A percentile compares a stretch with the other conserved stretches of the same genome.
Conservation (phyloP, 2,797 vertebrate species). For the Selene dorsalis region DNA sequence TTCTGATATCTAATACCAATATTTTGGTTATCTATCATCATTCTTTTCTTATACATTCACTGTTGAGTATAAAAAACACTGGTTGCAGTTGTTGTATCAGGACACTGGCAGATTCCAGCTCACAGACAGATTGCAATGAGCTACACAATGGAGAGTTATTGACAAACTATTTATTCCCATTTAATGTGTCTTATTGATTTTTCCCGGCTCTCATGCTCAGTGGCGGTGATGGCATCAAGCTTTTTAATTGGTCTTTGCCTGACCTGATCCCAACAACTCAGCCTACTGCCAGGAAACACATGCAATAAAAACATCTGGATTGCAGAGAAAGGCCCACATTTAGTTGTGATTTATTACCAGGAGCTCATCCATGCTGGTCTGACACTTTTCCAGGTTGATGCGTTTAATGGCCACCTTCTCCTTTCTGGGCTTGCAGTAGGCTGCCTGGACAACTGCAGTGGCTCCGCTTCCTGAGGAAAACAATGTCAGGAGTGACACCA, state of each 20-base stretch:
- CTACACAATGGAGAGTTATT: not conserved
- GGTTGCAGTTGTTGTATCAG: not conserved
- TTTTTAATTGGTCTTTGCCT: conserved; percentile 15
- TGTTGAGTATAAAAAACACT: not conserved
- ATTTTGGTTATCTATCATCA: not conserved
- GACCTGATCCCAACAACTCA: not conserved
- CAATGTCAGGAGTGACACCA: conserved; percentile 4
- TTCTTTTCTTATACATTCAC: not conserved
- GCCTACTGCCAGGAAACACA: conserved; percentile 1
- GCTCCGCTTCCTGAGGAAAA: conserved; percentile 91
- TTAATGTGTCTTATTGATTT: conserved; percentile 1
- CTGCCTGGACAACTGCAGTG: conserved; percentile 97
- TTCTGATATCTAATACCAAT: not conserved
- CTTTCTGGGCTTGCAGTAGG: conserved; percentile 93
- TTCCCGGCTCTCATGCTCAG: not conserved
- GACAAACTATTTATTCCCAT: not conserved
- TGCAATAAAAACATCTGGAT: conserved; percentile 5
- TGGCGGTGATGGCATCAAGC: not conserved
- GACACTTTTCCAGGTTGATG: conserved; percentile 99
- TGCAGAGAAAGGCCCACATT: not conserved
- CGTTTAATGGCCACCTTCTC: conserved; percentile 99
- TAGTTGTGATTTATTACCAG: conserved; percentile 84
- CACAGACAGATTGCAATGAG: not conserved
- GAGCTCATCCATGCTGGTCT: conserved; percentile 99
- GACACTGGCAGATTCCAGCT: not conserved